These are phyloP conservation scores for Troides aeacus DNA, from an alignment of 2,888 invertebrate species.

Conservation along the genomic window DNA sequence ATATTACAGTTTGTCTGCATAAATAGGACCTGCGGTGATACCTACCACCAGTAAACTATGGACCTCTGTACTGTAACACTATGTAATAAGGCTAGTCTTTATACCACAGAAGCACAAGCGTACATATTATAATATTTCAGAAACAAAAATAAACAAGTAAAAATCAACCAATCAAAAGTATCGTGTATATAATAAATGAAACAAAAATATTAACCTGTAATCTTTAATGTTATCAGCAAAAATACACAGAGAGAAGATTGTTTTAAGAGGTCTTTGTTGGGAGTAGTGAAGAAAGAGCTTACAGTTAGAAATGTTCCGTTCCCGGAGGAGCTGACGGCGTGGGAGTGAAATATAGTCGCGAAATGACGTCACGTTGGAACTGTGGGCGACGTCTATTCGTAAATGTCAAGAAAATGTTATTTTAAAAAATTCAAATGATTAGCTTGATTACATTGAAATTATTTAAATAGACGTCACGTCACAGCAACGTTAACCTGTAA, in stretches of 20 bases:
- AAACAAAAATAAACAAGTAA: too few species aligned
- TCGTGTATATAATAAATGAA: too few species aligned
- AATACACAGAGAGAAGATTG: conserved; percentile 14
- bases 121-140: too few species aligned
- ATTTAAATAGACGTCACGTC: too few species aligned
- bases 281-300: conserved; percentile 11
- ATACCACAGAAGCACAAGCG: too few species aligned
- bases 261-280: conserved; percentile 2
- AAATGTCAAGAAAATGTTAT: conserved; percentile 7
- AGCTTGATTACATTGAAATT: not conserved
- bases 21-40: too few species aligned
- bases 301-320: conserved; percentile 20
- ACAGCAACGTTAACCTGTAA: too few species aligned
- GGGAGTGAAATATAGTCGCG: conserved; percentile 20
- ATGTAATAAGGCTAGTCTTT: too few species aligned
- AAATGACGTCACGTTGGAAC: conserved; percentile 23
- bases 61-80: too few species aligned
- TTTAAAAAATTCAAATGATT: not conserved
- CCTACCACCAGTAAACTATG: too few species aligned
- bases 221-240: not conserved
- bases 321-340: conserved; percentile 23
- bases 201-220: not conserved
- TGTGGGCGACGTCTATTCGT: conserved; percentile 18
- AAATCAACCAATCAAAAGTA: too few species aligned
- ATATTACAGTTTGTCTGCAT: too few species aligned